These are phyloP conservation scores for Synanthedon tipuliformis DNA, from an alignment of 2,888 invertebrate species.

Conservation along the genomic window DNA sequence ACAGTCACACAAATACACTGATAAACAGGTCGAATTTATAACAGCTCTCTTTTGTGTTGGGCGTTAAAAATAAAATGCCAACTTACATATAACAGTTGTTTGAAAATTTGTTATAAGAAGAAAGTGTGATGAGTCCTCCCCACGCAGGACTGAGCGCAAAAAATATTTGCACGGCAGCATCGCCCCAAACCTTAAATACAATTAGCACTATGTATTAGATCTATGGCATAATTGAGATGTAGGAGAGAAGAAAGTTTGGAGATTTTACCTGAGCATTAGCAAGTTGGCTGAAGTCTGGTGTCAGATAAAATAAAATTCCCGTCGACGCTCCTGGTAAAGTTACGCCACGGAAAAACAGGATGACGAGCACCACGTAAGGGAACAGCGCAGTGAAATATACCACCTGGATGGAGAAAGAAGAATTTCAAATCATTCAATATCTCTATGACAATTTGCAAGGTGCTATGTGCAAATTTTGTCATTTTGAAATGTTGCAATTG, in stretches of 20 bases:
- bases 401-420: constrained; percentile 48
- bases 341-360: constrained; percentile 82
- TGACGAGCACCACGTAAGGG: constrained; percentile 80
- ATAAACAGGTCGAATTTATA: no score
- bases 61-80: neutral
- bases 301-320: constrained; percentile 83
- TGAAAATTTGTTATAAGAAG: constrained; percentile 86
- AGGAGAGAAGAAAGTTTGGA: neutral
- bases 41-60: no score
- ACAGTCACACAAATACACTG: no score
- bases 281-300: constrained; percentile 80
- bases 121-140: constrained; percentile 87
- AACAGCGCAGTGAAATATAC: constrained; percentile 83
- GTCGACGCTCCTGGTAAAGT: constrained; percentile 82
- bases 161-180: constrained; percentile 88
- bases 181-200: constrained; percentile 77
- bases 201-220: neutral
- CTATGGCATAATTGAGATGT: neutral
- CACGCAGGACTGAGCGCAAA: constrained; percentile 88
- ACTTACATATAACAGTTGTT: constrained; percentile 83
- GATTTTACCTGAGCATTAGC: constrained; percentile 74
- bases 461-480: no score
- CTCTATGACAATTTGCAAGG: no score
- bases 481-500: no score
- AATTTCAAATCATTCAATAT: neutral